Evolutionary conservation across 2,888 invertebrate genomes (phyloP), one percentile per base, ranked within the genome.

Genomic region (Cataglyphis cursor): DNA sequence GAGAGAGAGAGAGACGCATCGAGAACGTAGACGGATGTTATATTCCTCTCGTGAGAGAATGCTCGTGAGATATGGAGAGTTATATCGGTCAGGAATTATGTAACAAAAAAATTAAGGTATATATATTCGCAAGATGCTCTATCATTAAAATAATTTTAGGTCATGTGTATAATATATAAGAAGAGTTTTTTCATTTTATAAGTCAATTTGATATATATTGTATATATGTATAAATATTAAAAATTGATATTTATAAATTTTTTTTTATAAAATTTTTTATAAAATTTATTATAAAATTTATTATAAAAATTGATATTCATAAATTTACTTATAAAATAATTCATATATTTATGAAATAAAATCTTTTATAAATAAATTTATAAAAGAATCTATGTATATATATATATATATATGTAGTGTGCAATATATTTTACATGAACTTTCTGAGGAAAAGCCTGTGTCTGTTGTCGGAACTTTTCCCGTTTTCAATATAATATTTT

Each of bases 401-500:
- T 31, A 31, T 5, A 35, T 35, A 31, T 31, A 31, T 31, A 31
- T 31, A 31, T 31, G 5, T 31, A 6, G 35, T 35, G 35, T 35
- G 35, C 6, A 35, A 35, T 35, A 35, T 35, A 35, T 35, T 35
- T 35, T 35, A 35, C 6, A 18, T n/a, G 35, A 48, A 64, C 18
- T 51, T 35, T 0, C 10, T 35, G 21, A 18, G n/a, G 3, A 64
- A 10, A 15, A 21, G 15, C 18, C 15, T 21, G 5, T 61, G 12
- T 38, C 28, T 28, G 28, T 76, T 15, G 28, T 41, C 76, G 8
- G 54, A 61, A 15, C 59, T 28, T 44, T n/a, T n/a, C 1, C 12
- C n/a, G 28, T 28, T 54, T 54, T 15, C 51, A 38, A 38, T 54
- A 38, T 28, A n/a, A 65, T 76, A 65, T 38, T 28, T 62, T 44